A percentile compares a stretch with the other conserved stretches of the same genome.
These are phyloP conservation scores for Bufotes viridis DNA, from an alignment of 2,797 vertebrate species.

Conservation along the genomic window DNA sequence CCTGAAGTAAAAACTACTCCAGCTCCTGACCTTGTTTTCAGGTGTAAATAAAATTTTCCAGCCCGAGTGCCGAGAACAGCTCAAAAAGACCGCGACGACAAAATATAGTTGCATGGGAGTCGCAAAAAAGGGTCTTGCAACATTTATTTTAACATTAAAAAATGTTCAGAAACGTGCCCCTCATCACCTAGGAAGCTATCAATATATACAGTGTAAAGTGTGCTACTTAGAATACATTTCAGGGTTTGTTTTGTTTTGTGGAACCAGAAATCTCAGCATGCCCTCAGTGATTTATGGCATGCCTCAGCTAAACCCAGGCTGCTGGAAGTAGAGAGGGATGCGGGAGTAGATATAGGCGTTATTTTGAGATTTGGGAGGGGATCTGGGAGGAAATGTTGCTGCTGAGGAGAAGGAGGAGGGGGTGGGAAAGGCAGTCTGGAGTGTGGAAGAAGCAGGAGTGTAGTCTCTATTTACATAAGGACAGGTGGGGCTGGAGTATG, in stretches of 20 bases:
- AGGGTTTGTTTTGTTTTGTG: not conserved
- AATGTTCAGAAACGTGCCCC: no score
- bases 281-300: not conserved
- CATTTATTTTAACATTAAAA: no score
- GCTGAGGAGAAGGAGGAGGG: not conserved
- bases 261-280: not conserved
- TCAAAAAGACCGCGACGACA: no score
- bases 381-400: constrained; percentile 30
- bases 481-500: constrained; percentile 40
- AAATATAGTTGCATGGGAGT: no score
- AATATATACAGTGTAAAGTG: not conserved
- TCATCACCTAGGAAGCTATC: not conserved
- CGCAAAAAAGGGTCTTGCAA: no score
- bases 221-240: not conserved
- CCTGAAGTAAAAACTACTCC: no score
- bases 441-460: constrained; percentile 32
- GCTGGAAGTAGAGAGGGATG: constrained; percentile 16
- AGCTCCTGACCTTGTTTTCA: no score
- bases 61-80: no score
- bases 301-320: not conserved
- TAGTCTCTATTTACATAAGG: not conserved
- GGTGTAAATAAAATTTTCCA: no score
- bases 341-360: constrained; percentile 35
- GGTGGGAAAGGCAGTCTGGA: not conserved
- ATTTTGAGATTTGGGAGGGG: constrained; percentile 43